Conservation (phyloP, 2,888 invertebrate genomes). For the Gastrophysa polygoni region DNA sequence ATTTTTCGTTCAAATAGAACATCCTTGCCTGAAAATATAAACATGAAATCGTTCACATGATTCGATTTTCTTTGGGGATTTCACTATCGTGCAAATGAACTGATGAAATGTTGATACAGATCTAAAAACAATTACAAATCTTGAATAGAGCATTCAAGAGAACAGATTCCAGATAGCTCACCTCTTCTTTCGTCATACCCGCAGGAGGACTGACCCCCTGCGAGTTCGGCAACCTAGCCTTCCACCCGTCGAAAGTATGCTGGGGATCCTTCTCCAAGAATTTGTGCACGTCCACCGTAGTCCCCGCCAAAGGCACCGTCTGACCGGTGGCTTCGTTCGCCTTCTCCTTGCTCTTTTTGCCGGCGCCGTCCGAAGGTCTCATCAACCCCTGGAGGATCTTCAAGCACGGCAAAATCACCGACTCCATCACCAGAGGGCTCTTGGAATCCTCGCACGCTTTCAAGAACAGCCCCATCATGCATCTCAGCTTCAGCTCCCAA, state of each 20-base stretch:
- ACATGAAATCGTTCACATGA: too few species aligned
- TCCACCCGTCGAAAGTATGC: constrained; percentile 77
- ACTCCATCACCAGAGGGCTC: constrained; percentile 87
- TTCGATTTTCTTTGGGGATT: too few species aligned
- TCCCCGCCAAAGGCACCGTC: constrained; percentile 55
- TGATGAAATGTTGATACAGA: too few species aligned
- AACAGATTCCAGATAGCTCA: too few species aligned
- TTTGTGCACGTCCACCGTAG: constrained; percentile 73
- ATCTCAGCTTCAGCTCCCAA: constrained; percentile 91
- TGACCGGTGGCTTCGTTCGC: constrained; percentile 16
- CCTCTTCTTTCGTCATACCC: constrained; percentile 45
- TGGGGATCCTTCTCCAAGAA: constrained; percentile 75
- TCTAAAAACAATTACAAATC: too few species aligned
- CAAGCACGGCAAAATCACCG: constrained; percentile 90
- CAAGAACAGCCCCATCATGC: constrained; percentile 87
- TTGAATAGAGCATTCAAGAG: too few species aligned
- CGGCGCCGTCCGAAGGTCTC: constrained; percentile 64
- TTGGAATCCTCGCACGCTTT: constrained; percentile 76
- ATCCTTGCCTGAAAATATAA: constrained; percentile 43
- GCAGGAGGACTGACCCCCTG: constrained; percentile 40
- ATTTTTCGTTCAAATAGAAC: constrained; percentile 76
- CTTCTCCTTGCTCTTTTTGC: constrained; percentile 33
- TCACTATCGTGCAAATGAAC: too few species aligned
- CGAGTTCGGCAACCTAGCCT: constrained; percentile 65
- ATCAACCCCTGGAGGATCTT: constrained; percentile 88